Evolutionary conservation across 92 coral and sea anemone species (phyloP).

Genomic region (Zoanthus gigantus): DNA sequence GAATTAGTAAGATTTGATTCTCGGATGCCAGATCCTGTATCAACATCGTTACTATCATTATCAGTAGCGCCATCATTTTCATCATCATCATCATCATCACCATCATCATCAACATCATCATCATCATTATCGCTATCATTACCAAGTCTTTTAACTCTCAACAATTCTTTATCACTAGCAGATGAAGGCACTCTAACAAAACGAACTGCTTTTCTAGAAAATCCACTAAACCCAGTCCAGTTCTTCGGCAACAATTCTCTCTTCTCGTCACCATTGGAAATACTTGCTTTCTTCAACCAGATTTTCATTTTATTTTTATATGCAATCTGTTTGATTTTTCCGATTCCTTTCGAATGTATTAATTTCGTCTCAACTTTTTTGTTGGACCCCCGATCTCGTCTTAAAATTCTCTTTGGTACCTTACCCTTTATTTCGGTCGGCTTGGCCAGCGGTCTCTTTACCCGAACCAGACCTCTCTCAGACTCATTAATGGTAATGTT

Average conservation of each 20-base stretch:
- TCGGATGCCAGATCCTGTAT: background rate
- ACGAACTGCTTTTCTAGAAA: background rate
- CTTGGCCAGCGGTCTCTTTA: constrained; percentile 58
- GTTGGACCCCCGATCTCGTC: constrained; percentile 48
- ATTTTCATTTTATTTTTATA: background rate
- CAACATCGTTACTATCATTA: background rate
- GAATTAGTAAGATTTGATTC: background rate
- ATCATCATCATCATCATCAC: background rate
- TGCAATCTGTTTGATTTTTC: background rate
- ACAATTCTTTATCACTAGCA: constrained; percentile 34
- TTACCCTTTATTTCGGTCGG: constrained; percentile 36
- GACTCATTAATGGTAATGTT: constrained; percentile 80
- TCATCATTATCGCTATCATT: constrained; percentile 23
- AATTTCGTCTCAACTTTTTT: constrained; percentile 53
- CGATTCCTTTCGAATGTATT: constrained; percentile 69
- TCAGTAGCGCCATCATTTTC: background rate
- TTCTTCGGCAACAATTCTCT: background rate
- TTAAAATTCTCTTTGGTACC: constrained; percentile 65
- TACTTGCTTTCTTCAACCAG: background rate
- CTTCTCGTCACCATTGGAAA: background rate
- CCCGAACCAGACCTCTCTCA: constrained; percentile 75
- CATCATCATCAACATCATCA: background rate
- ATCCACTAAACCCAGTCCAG: background rate
- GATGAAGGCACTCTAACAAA: background rate
- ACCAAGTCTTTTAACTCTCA: constrained; percentile 37